phyloP scores from a whole-genome alignment of 2,113 vertebrate species.

The Aramus guarauna region DNA sequence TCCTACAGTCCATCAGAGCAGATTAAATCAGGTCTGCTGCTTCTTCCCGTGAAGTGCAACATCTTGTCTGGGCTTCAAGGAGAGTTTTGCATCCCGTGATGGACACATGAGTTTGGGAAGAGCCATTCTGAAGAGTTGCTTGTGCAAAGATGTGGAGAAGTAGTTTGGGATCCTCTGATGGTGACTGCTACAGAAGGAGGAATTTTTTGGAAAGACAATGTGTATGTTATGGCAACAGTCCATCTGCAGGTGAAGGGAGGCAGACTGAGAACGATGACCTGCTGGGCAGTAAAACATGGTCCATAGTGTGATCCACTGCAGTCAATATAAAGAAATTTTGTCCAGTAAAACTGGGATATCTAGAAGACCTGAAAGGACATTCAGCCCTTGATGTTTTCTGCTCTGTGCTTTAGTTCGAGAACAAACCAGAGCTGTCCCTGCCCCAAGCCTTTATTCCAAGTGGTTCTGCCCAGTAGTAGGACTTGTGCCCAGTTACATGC shows the following conservation, averaged over 20 bases:
- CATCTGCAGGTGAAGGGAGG: background rate
- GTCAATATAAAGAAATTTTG: background rate
- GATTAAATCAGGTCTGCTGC: background rate
- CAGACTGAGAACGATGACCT: background rate
- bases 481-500: rapidly evolving
- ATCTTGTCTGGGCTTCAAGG: background rate
- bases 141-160: background rate
- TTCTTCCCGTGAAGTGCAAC: background rate
- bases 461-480: background rate
- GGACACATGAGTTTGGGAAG: background rate
- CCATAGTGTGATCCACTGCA: background rate
- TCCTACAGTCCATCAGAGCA: background rate
- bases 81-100: background rate
- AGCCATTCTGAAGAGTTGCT: background rate
- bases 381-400: background rate
- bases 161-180: background rate
- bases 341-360: background rate
- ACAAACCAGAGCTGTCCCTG: background rate
- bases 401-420: background rate
- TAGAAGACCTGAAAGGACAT: background rate
- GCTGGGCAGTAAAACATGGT: background rate
- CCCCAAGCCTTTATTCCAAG: background rate
- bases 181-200: background rate
- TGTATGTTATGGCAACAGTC: background rate
- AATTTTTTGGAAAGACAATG: background rate